A percentile compares a stretch with the other conserved stretches of the same genome.
phyloP scores from a whole-genome alignment of 2,888 invertebrate species.

The Zeuzera pyrina region DNA sequence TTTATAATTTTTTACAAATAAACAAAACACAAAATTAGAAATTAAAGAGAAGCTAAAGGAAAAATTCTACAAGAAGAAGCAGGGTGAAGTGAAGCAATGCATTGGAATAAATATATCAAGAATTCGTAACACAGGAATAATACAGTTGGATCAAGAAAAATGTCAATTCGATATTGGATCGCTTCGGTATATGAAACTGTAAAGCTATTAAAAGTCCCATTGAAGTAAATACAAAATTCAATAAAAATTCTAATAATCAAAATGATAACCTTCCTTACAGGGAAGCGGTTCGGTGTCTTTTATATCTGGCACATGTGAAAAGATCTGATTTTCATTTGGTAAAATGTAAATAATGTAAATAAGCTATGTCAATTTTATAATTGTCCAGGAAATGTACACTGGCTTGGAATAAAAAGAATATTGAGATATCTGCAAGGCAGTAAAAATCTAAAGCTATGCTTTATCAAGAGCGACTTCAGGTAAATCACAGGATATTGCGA shows the following conservation, averaged over 20 bases:
- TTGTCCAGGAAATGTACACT: slow-evolving; percentile 15
- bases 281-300: slow-evolving; percentile 16
- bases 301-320: slow-evolving; percentile 16
- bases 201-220: slow-evolving; percentile 15
- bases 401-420: slow-evolving; percentile 13
- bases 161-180: too few species aligned
- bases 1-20: slow-evolving; percentile 6
- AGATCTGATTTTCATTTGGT: slow-evolving; percentile 20
- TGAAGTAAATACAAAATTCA: too few species aligned
- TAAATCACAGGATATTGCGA: slow-evolving; percentile 18
- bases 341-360: slow-evolving; percentile 16
- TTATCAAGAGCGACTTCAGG: slow-evolving; percentile 11
- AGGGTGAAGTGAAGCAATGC: slow-evolving; percentile 10
- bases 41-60: slow-evolving; percentile 12
- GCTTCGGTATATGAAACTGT: too few species aligned
- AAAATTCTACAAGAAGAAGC: slow-evolving; percentile 11
- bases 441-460: slow-evolving; percentile 6
- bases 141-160: too few species aligned
- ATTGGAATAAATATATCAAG: slow-evolving; percentile 13
- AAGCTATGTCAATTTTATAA: slow-evolving; percentile 17
- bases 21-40: background rate
- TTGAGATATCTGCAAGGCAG: slow-evolving; percentile 17
- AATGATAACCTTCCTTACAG: slow-evolving; percentile 12
- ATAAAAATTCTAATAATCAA: too few species aligned
- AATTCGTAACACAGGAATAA: too few species aligned